Percentiles rank a stretch among this genome's conserved stretches.
These are phyloP conservation scores for Scaptomyza polygonia DNA, from an alignment of 2,888 invertebrate species.

Conservation along the genomic window DNA sequence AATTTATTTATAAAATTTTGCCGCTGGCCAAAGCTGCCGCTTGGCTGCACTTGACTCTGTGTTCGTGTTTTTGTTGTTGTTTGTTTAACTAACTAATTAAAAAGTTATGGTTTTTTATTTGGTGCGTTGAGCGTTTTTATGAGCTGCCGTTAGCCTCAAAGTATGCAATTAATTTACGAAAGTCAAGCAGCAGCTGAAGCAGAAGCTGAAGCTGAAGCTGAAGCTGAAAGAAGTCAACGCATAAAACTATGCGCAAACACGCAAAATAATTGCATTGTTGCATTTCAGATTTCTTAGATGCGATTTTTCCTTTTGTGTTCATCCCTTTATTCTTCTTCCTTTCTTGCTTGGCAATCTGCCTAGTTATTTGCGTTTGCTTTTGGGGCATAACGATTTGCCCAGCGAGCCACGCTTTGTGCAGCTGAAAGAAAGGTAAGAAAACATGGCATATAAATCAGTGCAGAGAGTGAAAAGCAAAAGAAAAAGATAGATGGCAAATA, in stretches of 20 bases:
- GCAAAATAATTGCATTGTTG: slow-evolving; percentile 77
- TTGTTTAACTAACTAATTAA: slow-evolving; percentile 70
- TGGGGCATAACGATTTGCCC: slow-evolving; percentile 47
- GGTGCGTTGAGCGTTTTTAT: slow-evolving; percentile 43
- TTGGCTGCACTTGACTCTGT: slow-evolving; percentile 37
- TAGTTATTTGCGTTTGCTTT: slow-evolving; percentile 67
- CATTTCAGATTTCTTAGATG: slow-evolving; percentile 47
- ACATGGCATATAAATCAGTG: slow-evolving; percentile 65
- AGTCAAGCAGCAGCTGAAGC: slow-evolving; percentile 31
- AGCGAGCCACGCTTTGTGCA: slow-evolving; percentile 57
- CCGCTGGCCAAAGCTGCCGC: slow-evolving; percentile 41
- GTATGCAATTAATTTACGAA: slow-evolving; percentile 66
- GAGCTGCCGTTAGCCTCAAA: slow-evolving; percentile 56
- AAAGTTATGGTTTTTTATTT: slow-evolving; percentile 57
- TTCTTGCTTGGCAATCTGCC: slow-evolving; percentile 1
- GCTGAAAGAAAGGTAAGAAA: slow-evolving; percentile 65
- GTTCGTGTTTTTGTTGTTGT: slow-evolving; percentile 32
- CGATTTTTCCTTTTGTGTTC: background rate
- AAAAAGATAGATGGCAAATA: background rate
- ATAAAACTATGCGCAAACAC: slow-evolving; percentile 56
- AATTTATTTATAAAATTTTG: slow-evolving; percentile 75
- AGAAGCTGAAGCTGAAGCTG: background rate
- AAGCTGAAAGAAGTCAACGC: slow-evolving; percentile 46
- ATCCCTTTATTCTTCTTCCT: background rate
- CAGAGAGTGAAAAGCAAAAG: background rate